phyloP scores from a whole-genome alignment of 2,113 vertebrate genomes.

The Python bivittatus region DNA sequence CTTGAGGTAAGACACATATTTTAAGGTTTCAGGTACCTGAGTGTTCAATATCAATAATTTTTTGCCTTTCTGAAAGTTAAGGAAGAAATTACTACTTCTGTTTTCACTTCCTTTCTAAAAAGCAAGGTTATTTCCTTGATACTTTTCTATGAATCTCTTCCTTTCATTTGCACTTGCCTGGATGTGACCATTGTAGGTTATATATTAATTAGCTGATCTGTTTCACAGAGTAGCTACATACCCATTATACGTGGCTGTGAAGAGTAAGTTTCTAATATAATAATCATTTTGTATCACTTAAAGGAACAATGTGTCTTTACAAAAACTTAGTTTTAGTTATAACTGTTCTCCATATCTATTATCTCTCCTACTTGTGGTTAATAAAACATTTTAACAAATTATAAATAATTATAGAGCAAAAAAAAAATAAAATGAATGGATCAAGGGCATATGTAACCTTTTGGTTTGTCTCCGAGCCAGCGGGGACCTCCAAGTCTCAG shows the following conservation, averaged over 20 bases:
- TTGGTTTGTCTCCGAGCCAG: constrained; percentile 65
- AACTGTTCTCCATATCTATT: neutral
- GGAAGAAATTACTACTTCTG: neutral
- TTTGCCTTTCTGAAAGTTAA: neutral
- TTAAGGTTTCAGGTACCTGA: neutral
- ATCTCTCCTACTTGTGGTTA: neutral
- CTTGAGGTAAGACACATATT: neutral
- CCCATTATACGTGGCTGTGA: no score
- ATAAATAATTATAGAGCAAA: neutral
- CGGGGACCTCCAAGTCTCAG: constrained; percentile 91
- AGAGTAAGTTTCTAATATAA: neutral
- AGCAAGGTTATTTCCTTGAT: neutral
- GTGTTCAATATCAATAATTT: neutral
- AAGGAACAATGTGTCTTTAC: neutral
- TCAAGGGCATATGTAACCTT: neutral
- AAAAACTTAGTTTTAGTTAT: neutral
- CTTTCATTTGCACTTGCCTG: neutral
- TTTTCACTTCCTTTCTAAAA: neutral
- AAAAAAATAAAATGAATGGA: neutral
- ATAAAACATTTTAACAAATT: neutral
- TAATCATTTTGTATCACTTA: neutral
- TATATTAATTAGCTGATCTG: neutral
- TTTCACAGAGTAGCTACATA: neutral
- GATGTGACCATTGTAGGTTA: neutral
- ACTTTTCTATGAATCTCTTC: neutral